Conservation (phyloP, 2,797 vertebrate species). For the Etheostoma nigrum region DNA sequence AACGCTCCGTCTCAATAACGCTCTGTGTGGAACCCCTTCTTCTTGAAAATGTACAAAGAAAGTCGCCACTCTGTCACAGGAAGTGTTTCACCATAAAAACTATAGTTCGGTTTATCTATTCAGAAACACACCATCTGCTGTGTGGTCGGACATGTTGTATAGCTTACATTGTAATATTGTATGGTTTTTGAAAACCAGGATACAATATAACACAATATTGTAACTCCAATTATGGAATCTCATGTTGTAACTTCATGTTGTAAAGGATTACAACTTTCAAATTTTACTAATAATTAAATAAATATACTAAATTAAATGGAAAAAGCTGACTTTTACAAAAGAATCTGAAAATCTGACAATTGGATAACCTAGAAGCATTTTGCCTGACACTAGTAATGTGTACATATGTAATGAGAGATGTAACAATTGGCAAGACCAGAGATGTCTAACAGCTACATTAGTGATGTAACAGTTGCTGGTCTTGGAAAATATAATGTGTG, state of each 20-base stretch:
- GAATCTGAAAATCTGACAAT: neutral
- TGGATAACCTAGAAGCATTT: neutral
- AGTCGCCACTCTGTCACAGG: constrained; percentile 13
- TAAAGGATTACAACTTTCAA: neutral
- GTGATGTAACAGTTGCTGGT: constrained; percentile 14
- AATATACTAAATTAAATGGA: neutral
- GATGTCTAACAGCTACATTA: neutral
- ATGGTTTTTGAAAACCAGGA: neutral
- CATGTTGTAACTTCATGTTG: neutral
- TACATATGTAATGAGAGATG: constrained; percentile 4
- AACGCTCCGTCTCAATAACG: constrained; percentile 1
- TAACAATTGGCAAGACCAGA: neutral
- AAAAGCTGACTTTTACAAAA: neutral
- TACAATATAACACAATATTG: neutral
- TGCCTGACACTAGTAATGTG: neutral
- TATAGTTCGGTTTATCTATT: constrained; percentile 5
- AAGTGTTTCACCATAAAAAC: constrained; percentile 34
- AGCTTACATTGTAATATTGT: constrained; percentile 7
- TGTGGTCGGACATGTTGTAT: neutral
- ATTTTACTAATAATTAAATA: neutral
- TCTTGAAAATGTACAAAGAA: constrained; percentile 31
- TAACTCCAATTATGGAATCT: neutral
- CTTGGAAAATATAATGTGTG: neutral
- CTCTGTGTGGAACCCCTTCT: neutral
- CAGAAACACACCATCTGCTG: neutral